Evolutionary conservation across 2,113 vertebrate species (phyloP).

Genomic region (Microcebus ravelobensis): DNA sequence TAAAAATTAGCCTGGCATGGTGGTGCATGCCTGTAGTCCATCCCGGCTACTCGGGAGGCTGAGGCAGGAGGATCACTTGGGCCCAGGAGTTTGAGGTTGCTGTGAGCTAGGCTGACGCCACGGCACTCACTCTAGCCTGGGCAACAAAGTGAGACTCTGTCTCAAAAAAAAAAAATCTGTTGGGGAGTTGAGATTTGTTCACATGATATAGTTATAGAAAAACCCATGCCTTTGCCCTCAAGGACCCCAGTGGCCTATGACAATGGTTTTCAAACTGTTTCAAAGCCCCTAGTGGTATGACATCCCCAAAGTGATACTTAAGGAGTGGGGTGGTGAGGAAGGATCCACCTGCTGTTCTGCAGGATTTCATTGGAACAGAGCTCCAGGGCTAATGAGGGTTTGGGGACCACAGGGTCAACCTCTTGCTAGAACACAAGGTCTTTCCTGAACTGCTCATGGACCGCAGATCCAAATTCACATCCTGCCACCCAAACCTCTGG

Average conservation of each 20-base stretch:
- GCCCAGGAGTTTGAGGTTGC: no score
- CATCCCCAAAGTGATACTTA: background rate
- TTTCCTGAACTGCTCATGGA: background rate
- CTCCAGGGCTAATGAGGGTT: background rate
- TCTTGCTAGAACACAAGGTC: background rate
- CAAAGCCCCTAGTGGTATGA: background rate
- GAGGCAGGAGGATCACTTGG: no score
- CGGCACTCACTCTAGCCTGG: no score
- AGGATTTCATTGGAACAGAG: background rate
- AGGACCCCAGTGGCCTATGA: background rate
- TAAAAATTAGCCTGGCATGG: no score
- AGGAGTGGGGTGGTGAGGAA: background rate
- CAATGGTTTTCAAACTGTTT: conserved; percentile 33
- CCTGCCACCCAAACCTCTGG: background rate
- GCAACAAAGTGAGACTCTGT: no score
- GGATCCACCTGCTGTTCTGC: background rate
- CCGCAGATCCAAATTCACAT: background rate
- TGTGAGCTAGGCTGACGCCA: no score
- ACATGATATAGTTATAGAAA: background rate
- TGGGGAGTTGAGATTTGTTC: background rate
- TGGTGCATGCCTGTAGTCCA: no score
- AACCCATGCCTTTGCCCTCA: background rate
- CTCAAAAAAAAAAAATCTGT: background rate
- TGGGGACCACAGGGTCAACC: background rate
- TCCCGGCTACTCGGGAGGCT: no score